Conservation (phyloP, 1,140 invertebrate genomes). For the Acromyrmex echinatior region DNA sequence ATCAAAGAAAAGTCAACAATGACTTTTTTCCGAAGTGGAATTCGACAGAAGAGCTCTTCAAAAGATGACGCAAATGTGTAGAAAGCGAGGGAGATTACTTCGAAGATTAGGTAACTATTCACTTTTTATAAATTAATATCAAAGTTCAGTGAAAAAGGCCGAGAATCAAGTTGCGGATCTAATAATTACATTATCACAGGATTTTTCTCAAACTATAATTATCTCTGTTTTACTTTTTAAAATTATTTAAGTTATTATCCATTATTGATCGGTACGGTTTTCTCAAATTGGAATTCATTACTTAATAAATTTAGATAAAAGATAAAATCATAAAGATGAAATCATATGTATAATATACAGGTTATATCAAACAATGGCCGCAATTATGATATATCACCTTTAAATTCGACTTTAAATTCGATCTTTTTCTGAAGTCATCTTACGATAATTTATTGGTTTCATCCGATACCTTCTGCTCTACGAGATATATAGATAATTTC, state of each 20-base stretch:
- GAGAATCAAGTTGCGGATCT: not conserved
- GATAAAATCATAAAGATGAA: not conserved
- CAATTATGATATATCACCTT: not conserved
- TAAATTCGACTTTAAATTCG: not conserved
- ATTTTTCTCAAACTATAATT: not conserved
- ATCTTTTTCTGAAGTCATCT: not conserved
- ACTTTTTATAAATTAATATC: too few species aligned
- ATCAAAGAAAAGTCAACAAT: too few species aligned
- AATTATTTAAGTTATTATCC: not conserved
- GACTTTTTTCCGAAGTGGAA: too few species aligned
- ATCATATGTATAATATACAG: not conserved
- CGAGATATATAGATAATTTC: constrained; percentile 22
- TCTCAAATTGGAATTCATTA: not conserved
- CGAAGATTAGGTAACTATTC: too few species aligned
- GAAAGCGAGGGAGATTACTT: too few species aligned
- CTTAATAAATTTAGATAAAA: not conserved
- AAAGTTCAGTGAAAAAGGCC: too few species aligned
- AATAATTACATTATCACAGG: not conserved
- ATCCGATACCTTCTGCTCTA: not conserved
- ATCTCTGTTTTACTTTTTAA: not conserved
- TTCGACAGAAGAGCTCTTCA: too few species aligned
- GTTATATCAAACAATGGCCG: not conserved
- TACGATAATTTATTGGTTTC: constrained; percentile 2
- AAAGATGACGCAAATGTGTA: too few species aligned
- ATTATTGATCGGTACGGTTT: not conserved